Evolutionary conservation across 2,113 vertebrate species (phyloP).

Genomic region (Gasterosteus nipponicus): DNA sequence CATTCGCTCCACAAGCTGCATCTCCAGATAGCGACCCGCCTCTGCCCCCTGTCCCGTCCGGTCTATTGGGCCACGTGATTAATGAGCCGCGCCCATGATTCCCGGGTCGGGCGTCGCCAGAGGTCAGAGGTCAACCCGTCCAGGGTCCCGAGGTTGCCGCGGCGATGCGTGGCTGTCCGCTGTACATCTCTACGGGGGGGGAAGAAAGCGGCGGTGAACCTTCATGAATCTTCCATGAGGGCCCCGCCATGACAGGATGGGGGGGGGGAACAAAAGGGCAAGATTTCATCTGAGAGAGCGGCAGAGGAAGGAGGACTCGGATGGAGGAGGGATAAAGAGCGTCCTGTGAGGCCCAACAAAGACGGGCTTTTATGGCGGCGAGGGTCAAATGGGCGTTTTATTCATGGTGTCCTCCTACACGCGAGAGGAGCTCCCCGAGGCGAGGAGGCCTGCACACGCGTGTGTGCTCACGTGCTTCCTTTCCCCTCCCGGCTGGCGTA

Average conservation of each 20-base stretch:
- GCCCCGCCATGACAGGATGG: slow-evolving; percentile 65
- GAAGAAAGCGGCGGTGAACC: slow-evolving; percentile 39
- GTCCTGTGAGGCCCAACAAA: slow-evolving; percentile 77
- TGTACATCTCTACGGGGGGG: slow-evolving; percentile 52
- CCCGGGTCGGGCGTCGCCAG: neutral
- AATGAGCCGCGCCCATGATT: slow-evolving; percentile 40
- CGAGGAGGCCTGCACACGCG: slow-evolving; percentile 36
- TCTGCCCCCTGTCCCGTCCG: neutral
- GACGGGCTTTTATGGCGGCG: slow-evolving; percentile 67
- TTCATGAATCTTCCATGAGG: slow-evolving; percentile 75
- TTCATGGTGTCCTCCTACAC: slow-evolving; percentile 68
- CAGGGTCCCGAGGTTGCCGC: slow-evolving; percentile 43
- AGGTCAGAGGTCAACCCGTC: slow-evolving; percentile 58
- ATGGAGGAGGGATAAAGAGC: slow-evolving; percentile 73
- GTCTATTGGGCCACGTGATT: slow-evolving; percentile 50
- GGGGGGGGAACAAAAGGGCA: slow-evolving; percentile 70
- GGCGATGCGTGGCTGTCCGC: slow-evolving; percentile 53
- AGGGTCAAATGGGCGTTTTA: slow-evolving; percentile 75
- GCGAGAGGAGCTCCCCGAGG: slow-evolving; percentile 49
- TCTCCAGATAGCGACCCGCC: slow-evolving; percentile 20
- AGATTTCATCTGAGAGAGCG: slow-evolving; percentile 70
- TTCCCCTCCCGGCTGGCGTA: slow-evolving; percentile 8
- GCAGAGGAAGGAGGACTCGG: slow-evolving; percentile 41
- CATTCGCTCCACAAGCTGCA: slow-evolving; percentile 7
- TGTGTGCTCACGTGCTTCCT: neutral